Evolutionary conservation across 2,797 vertebrate genomes (phyloP), one percentile per base, ranked within the genome.

Genomic region (Hydrolagus colliei): DNA sequence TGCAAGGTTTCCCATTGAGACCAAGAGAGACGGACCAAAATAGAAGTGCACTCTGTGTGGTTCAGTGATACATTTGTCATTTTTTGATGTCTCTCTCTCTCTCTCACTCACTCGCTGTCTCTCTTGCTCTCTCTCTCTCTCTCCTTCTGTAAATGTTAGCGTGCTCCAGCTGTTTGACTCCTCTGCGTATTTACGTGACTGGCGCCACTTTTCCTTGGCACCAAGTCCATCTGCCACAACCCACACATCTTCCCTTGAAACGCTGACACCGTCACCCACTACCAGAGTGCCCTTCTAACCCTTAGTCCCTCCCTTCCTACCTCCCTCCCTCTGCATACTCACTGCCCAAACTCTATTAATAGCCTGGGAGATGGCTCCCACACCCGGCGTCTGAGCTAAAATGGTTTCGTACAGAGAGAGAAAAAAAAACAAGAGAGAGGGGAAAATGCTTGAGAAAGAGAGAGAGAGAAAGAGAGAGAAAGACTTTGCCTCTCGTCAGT

Each of bases 61-160:
- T 41, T 82, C 79, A 82, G 68, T 82, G 79, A 82, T 82, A 68
- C 63, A 82, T 82, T 82, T 82, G 63, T 82, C 79, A 82, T 82
- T 82, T 82, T 65, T 82, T 82, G 63, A 82, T 82, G 63, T 22
- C 27, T 41, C 27, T 27, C 27, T 27, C 27, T 27, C 27, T 27
- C 27, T 27, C 27, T 27, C 27, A 27, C 27, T 27, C 27, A 27
- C 27, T 27, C 27, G 27, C 27, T 27, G 27, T 27, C 27, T 27
- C 27, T 27, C 27, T 27, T 27, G 27, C 27, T 27, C 27, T 27
- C 27, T 27, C 27, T 27, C 27, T 27, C 27, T 27, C 27, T 27
- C 63, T 68, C 63, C 63, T 68, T 82, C 32, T 82, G 79, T 82
- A 82, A 82, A 68, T 82, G 79, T 82, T 82, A 68, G 63, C 79